These are phyloP conservation scores for Gadopsis bispinosus DNA, from an alignment of 2,797 vertebrate species.

Conservation along the genomic window DNA sequence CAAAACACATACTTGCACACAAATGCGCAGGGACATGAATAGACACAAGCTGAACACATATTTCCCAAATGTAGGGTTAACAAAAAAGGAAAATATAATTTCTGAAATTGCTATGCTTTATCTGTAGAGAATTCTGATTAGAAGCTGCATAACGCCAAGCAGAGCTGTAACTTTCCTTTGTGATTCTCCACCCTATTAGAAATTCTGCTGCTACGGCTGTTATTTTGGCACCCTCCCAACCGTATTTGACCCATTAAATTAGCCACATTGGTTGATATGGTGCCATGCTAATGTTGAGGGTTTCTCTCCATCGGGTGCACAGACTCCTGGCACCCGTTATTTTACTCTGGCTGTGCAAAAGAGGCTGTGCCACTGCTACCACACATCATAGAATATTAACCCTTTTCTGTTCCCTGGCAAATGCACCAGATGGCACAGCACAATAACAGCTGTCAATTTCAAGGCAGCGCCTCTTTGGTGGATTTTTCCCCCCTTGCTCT, in stretches of 20 bases:
- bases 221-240: conserved; percentile 83
- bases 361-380: conserved; percentile 84
- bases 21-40: conserved; percentile 38
- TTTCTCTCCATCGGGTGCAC: conserved; percentile 83
- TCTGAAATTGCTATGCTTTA: conserved; percentile 28
- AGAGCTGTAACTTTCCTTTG: conserved; percentile 65
- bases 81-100: conserved; percentile 40
- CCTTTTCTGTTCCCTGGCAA: conserved; percentile 88
- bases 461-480: conserved; percentile 86
- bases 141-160: conserved; percentile 59
- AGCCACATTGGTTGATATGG: conserved; percentile 83
- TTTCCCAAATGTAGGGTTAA: conserved; percentile 58
- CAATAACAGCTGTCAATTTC: conserved; percentile 90
- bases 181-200: conserved; percentile 66
- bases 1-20: conserved; percentile 69
- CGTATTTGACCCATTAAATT: conserved; percentile 87
- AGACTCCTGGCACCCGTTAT: conserved; percentile 82
- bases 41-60: conserved; percentile 39
- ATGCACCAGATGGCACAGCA: conserved; percentile 87
- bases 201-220: conserved; percentile 76
- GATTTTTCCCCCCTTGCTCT: conserved; percentile 81
- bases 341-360: conserved; percentile 78
- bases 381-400: conserved; percentile 92
- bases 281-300: conserved; percentile 83
- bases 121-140: conserved; percentile 60